A percentile compares a stretch with the other conserved stretches of the same genome.
These are phyloP conservation scores for Scartelaos histophorus DNA, from an alignment of 2,113 vertebrate species.

Conservation along the genomic window DNA sequence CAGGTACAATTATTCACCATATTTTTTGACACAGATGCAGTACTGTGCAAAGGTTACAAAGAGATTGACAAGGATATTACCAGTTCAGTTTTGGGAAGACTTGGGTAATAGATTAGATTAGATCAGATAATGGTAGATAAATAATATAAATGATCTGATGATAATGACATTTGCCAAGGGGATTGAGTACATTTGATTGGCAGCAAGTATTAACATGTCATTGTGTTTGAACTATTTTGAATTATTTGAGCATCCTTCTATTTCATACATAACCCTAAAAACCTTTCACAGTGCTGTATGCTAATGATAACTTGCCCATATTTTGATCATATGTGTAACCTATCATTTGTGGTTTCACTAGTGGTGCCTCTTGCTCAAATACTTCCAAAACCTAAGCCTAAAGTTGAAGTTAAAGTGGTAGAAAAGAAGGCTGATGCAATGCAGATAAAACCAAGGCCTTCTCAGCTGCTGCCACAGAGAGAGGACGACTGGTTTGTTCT, in stretches of 20 bases:
- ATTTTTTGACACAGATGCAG: neutral
- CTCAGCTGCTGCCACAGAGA: constrained; percentile 25
- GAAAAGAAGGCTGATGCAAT: constrained; percentile 20
- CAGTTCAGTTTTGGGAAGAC: neutral
- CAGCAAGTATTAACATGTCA: neutral
- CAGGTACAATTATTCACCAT: constrained; percentile 46
- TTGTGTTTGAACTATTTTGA: neutral
- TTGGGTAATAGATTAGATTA: neutral
- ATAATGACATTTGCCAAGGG: neutral
- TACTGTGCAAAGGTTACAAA: neutral
- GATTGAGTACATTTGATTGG: neutral
- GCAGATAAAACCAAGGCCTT: constrained; percentile 31
- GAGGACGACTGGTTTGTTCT: constrained; percentile 60
- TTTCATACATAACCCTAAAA: neutral
- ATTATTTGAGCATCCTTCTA: neutral
- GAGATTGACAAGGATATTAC: neutral
- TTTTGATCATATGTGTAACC: neutral
- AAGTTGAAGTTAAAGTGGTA: constrained; percentile 22
- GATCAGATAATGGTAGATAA: neutral
- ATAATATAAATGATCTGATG: neutral
- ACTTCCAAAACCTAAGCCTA: constrained; percentile 24
- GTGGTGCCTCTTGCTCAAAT: neutral
- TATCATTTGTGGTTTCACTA: constrained; percentile 40
- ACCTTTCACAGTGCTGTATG: neutral
- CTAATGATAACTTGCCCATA: neutral